Base-by-base conservation (phyloP, 1,140 invertebrate genomes). In the Oryzaephilus surinamensis region DNA sequence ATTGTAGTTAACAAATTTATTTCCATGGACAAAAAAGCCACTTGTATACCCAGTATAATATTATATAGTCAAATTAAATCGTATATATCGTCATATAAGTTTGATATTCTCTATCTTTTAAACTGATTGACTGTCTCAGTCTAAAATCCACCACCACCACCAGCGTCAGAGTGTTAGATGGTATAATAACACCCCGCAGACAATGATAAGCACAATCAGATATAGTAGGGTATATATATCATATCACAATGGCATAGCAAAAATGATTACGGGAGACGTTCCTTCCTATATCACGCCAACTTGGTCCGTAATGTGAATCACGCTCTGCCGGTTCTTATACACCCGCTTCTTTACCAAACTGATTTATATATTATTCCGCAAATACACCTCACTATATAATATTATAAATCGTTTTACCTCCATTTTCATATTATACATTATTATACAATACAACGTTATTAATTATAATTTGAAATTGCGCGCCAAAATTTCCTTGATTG, bases 201-300 rank as follows among this genome's bases (percentile, higher is more conserved):
- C 47, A 48, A 46, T 47, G 52, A 54, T 54, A 54, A 54, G 47
- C 45, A 24, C 35, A 36, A 54, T 54, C 52, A 48, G 52, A 54
- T 54, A 52, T 23, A 41, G 16, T 40, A 45, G 38, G 37, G 47
- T 50, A 54, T 52, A 56, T 56, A 56, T 52, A 53, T 53, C 54
- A 57, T 45, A 57, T 52, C 50, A 57, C 54, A 57, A 57, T 57
- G 52, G 50, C 50, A 49, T 41, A 45, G 50, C 52, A 50, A 57
- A 57, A 57, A 57, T 57, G 54, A 57, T 57, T 57, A 57, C 48
- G 45, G 48, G 54, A 54, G 54, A 57, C 51, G 54, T 57, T 57
- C 52, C 54, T 57, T 57, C 52, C 54, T 55, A 54, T 48, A 51
- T 55, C 40, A 43, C 50, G 47, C 45, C 45, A 40, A 47, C 43